phyloP scores from a whole-genome alignment of 2,113 vertebrate species.

The Oreochromis spilurus region DNA sequence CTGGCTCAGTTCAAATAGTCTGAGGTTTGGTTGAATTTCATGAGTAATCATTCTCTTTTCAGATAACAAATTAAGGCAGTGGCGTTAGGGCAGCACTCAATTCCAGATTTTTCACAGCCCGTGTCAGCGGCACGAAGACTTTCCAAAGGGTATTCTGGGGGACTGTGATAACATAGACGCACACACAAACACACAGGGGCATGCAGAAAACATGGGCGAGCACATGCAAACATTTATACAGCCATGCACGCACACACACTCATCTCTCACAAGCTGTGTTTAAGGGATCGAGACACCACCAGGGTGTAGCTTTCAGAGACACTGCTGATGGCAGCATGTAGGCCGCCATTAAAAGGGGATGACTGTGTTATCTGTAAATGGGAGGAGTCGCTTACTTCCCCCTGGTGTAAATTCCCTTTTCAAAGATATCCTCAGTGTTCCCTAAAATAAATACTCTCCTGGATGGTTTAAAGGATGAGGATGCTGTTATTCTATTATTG shows the following conservation, averaged over 20 bases:
- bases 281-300: neutral
- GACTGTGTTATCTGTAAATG: conserved; percentile 11
- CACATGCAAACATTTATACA: conserved; percentile 30
- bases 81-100: conserved; percentile 52
- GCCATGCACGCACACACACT: neutral
- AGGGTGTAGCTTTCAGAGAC: conserved; percentile 38
- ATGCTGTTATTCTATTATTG: neutral
- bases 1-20: conserved; percentile 62
- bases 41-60: conserved; percentile 69
- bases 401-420: neutral
- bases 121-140: conserved; percentile 48
- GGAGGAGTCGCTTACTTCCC: neutral
- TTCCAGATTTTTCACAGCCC: conserved; percentile 51
- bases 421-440: neutral
- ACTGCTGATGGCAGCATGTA: conserved; percentile 29
- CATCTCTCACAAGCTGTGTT: conserved; percentile 14
- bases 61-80: conserved; percentile 68
- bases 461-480: neutral
- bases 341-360: conserved; percentile 3
- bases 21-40: conserved; percentile 66
- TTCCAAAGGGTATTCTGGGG: conserved; percentile 64
- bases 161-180: conserved; percentile 56
- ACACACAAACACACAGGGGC: conserved; percentile 6
- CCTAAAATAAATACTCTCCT: neutral
- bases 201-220: neutral